phyloP scores from a whole-genome alignment of 2,113 vertebrate genomes.

The Hippoglossus stenolepis region DNA sequence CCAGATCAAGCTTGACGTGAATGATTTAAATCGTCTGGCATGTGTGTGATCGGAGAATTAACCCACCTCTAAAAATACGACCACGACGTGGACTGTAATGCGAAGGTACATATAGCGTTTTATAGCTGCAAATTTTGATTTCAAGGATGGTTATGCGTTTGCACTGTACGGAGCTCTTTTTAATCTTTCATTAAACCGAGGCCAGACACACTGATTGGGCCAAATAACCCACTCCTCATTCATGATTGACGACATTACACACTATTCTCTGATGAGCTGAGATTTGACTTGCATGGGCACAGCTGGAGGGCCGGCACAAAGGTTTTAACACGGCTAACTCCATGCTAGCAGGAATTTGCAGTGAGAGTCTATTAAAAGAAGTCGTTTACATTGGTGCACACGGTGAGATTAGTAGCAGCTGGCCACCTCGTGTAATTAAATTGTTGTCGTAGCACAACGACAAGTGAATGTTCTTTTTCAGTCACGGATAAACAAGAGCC shows the following conservation, averaged over 20 bases:
- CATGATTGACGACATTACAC: conserved; percentile 46
- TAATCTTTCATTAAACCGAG: conserved; percentile 41
- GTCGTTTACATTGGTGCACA: conserved; percentile 61
- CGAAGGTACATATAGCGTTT: conserved; percentile 5
- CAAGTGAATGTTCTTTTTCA: conserved; percentile 40
- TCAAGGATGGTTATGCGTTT: conserved; percentile 43
- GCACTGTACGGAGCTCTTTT: conserved; percentile 22
- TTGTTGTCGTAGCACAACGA: conserved; percentile 58
- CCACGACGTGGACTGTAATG: conserved; percentile 18
- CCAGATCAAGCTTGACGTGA: conserved; percentile 46
- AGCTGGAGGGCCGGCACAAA: conserved; percentile 51
- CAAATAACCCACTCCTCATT: conserved; percentile 43
- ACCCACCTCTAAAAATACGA: conserved; percentile 52
- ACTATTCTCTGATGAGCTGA: conserved; percentile 46
- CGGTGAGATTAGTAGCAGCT: conserved; percentile 68
- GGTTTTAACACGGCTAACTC: conserved; percentile 34
- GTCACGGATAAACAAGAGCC: conserved; percentile 56
- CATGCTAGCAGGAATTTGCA: conserved; percentile 49
- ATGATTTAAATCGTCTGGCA: conserved; percentile 53
- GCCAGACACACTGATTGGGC: conserved; percentile 26
- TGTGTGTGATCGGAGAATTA: conserved; percentile 37
- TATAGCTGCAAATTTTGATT: conserved; percentile 41
- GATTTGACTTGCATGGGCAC: conserved; percentile 49
- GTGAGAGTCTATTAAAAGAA: conserved; percentile 64
- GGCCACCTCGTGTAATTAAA: conserved; percentile 69